Evolutionary conservation across 2,888 invertebrate species (phyloP), one percentile per base, ranked within the genome.

Genomic region (Notocelia uddmanniana): DNA sequence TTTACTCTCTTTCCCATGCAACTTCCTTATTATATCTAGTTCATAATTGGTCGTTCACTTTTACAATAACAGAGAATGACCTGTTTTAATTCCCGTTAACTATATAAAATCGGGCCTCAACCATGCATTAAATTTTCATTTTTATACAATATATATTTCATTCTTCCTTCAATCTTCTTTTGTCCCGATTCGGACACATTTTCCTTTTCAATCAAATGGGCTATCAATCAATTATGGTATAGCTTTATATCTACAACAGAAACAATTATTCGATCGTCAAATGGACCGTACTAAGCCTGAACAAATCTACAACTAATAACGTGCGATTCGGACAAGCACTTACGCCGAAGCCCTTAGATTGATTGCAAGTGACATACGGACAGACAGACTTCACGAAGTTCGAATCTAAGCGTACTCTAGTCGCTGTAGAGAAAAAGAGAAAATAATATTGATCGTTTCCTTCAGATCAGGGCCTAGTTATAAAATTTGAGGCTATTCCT

Each of bases 261-360:
- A 75, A 76, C 81, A 77, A 83, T 82, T 81, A 85, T 79, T 81
- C 73, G 74, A 69, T 68, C 75, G 77, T 77, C 77, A 85, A 90
- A 87, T 89, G 86, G 87, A 78, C 81, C 85, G 82, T 81, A 77
- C 75, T 83, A 83, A 81, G 76, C 77, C 77, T 73, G 80, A 77
- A 75, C 74, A 66, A 68, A 79, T 80, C 84, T 80, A 79, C 79
- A 68, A 76, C 81, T 82, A 86, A 86, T 85, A 85, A 81, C 80
- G 80, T 76, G 77, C 76, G 79, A 78, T 81, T 82, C 83, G 78
- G 78, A 78, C 84, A 85, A 80, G 83, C 85, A 86, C 84, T 88
- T 83, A 81, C 78, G 78, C 73, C 74, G 76, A 81, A 80, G 79
- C 77, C 74, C 76, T 78, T 80, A 83, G 81, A 86, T 85, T 87